Conservation (phyloP, 2,888 invertebrate species). For the Pantelozetes paolii region DNA sequence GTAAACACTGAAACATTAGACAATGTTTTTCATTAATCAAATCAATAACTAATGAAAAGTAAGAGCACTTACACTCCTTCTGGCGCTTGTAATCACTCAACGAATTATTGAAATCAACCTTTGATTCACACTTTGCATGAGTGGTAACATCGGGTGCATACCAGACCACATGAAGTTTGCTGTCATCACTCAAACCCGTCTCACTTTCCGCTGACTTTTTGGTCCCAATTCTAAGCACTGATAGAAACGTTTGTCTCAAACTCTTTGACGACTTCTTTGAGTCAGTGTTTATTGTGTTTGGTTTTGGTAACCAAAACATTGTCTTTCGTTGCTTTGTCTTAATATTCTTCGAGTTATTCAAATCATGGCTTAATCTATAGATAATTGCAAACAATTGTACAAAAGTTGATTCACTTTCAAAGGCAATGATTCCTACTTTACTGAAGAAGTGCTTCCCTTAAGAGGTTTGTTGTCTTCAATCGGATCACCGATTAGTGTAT, state of each 20-base stretch:
- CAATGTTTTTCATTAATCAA: too few species aligned
- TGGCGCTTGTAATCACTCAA: neutral
- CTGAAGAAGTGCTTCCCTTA: neutral
- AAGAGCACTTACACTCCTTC: neutral
- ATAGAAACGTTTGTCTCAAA: neutral
- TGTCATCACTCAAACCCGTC: too few species aligned
- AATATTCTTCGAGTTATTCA: neutral
- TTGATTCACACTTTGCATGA: neutral
- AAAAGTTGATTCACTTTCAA: too few species aligned
- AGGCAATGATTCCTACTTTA: too few species aligned
- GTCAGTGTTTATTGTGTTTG: neutral
- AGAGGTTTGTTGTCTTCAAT: neutral
- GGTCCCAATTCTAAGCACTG: neutral
- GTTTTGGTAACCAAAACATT: neutral
- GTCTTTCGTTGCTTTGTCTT: neutral
- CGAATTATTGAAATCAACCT: neutral
- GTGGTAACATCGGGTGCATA: neutral
- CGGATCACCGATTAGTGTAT: neutral
- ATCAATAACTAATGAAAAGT: neutral
- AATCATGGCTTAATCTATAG: too few species aligned
- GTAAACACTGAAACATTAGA: neutral
- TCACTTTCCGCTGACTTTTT: neutral
- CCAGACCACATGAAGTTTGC: neutral
- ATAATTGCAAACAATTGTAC: too few species aligned
- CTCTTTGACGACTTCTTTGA: neutral